Evolutionary conservation across 1,140 invertebrate genomes (phyloP).

Genomic region (Cydia splendana): DNA sequence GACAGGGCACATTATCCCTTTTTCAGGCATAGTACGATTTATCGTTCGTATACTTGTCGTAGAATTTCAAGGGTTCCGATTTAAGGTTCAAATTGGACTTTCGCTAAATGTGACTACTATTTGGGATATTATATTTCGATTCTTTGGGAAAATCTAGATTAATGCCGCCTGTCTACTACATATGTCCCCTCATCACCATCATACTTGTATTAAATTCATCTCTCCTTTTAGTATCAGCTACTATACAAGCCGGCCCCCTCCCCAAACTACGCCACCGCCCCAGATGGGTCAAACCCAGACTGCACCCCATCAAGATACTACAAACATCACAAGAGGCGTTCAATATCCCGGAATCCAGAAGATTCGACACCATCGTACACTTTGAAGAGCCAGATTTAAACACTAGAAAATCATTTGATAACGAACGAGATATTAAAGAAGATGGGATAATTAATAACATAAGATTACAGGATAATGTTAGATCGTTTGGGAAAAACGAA

Average conservation of each 20-base stretch:
- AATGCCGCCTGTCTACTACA: no score
- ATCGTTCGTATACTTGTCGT: no score
- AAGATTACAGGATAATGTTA: no score
- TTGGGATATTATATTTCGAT: no score
- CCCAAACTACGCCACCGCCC: background rate
- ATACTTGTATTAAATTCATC: background rate
- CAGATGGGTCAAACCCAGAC: background rate
- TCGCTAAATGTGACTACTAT: no score
- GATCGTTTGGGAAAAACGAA: no score
- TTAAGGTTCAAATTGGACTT: no score
- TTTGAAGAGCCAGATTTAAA: conserved; percentile 2
- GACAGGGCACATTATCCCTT: no score
- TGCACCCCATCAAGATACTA: background rate
- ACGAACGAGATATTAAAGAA: background rate
- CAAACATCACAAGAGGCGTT: background rate
- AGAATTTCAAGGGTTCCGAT: no score
- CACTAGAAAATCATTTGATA: background rate
- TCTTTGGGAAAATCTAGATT: no score
- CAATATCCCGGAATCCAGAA: background rate
- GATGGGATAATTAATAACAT: background rate
- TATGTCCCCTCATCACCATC: background rate
- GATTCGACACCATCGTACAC: background rate
- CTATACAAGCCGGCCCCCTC: background rate
- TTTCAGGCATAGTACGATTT: no score
- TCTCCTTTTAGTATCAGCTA: background rate